Percentiles rank a stretch among this genome's conserved stretches.
phyloP scores from a whole-genome alignment of 2,888 invertebrate genomes.

The Andrena chrysosceles region DNA sequence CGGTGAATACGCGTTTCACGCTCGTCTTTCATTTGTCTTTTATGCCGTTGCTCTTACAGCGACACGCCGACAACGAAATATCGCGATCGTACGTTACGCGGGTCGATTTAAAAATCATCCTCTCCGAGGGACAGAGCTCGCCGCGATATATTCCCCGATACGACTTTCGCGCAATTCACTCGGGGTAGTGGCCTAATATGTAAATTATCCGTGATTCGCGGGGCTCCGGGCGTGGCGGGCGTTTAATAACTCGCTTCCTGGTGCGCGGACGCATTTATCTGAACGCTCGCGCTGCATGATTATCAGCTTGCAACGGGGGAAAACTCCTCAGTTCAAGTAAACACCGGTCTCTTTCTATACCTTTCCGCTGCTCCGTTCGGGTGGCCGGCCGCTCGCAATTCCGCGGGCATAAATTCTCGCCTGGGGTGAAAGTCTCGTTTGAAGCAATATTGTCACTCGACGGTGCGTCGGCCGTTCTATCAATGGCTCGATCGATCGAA shows the following conservation, averaged over 20 bases:
- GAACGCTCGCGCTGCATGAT: neutral
- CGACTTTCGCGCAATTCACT: conserved; percentile 45
- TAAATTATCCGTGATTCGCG: conserved; percentile 37
- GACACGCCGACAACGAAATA: conserved; percentile 58
- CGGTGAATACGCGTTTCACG: conserved; percentile 41
- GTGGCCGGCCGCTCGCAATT: no score
- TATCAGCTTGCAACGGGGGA: neutral
- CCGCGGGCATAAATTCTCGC: neutral
- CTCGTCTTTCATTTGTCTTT: conserved; percentile 47
- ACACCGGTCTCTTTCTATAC: neutral
- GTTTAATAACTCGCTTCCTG: conserved; percentile 54
- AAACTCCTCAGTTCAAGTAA: neutral
- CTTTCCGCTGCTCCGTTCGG: neutral
- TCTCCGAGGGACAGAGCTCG: conserved; percentile 7
- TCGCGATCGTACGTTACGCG: conserved; percentile 57
- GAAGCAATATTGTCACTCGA: conserved; percentile 9
- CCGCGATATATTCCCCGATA: conserved; percentile 41
- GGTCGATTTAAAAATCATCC: conserved; percentile 51
- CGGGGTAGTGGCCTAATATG: conserved; percentile 45
- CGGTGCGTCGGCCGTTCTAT: conserved; percentile 15
- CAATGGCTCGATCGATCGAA: conserved; percentile 47
- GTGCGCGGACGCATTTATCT: conserved; percentile 38
- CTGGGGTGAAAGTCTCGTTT: neutral
- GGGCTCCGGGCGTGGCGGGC: conserved; percentile 39
- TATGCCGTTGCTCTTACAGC: conserved; percentile 35